Evolutionary conservation across 2,888 invertebrate genomes (phyloP), one percentile per base, ranked within the genome.

Genomic region (Chrysolina haemoptera): DNA sequence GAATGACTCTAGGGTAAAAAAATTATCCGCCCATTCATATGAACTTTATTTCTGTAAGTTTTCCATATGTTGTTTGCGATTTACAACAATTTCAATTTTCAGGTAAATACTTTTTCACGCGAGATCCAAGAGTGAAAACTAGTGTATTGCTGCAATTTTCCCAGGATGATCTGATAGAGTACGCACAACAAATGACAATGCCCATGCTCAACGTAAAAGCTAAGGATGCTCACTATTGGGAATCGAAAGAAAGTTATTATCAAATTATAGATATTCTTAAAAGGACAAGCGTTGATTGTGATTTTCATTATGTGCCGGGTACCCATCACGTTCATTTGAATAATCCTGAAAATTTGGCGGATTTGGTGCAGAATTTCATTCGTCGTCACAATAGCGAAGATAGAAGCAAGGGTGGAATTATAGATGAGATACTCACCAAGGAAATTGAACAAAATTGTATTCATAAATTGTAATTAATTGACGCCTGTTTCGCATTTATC

Each of bases 271-370:
- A 90, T 63, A 83, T 90, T 11, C 84, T 94, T 35, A 90, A 88
- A 70, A 87, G 88, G 71, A 89, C 79, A 74, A 90, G 91, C 80
- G 87, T 88, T 0, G 88, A 90, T 62, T 93, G 91, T 80, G 90
- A 91, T 82, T 89, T 89, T 76, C 90, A 92, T 70, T 89, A 90
- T 75, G 88, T 95, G 0, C 90, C 92, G 16, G 94, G 94, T 0
- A 90, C 90, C 4, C 95, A 95, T 88, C 94, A 95, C 85, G 89
- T 93, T 16, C 95, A 95, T 88, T 89, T 95, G 74, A 93, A 92
- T 78, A 89, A 92, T 78, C 93, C 94, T 1, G 90, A 92, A 82
- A 84, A 65, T 35, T 87, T 94, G 20, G 79, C 79, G 9, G 71
- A 27, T 14, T 75, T 81, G 14, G 72, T 89, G 11, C 88, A 78